Evolutionary conservation across 2,888 invertebrate genomes (phyloP).

Genomic region (Hetaerina titia): DNA sequence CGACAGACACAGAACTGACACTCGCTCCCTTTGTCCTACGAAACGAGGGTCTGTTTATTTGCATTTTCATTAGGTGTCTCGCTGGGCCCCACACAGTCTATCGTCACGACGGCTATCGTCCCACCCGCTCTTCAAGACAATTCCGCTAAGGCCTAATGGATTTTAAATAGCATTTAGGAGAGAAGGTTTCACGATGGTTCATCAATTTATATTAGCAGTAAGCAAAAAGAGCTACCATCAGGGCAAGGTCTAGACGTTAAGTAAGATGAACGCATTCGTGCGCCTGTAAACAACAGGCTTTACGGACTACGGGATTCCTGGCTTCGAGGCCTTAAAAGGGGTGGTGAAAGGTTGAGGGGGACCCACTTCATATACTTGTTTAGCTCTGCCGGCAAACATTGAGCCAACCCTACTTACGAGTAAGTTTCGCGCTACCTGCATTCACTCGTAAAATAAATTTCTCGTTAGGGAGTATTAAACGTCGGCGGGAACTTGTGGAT

Average conservation of each 20-base stretch:
- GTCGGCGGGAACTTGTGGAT: neutral
- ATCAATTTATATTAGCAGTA: conserved; percentile 32
- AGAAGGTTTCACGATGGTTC: neutral
- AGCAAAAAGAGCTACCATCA: conserved; percentile 10
- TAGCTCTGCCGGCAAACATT: conserved; percentile 18
- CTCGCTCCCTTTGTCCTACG: neutral
- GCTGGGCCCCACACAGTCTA: neutral
- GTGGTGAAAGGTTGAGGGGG: neutral
- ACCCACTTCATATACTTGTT: conserved; percentile 27
- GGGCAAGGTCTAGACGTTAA: neutral
- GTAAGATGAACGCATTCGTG: conserved; percentile 26
- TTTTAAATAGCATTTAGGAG: conserved; percentile 7
- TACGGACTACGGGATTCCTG: neutral
- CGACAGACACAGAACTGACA: neutral
- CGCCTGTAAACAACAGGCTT: conserved; percentile 21
- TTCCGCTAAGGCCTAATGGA: neutral
- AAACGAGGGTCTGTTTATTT: neutral
- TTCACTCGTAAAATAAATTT: conserved; percentile 25
- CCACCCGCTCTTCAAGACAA: neutral
- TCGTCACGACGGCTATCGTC: neutral
- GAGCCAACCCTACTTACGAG: neutral
- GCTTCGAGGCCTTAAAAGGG: neutral
- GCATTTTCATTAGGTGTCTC: conserved; percentile 1
- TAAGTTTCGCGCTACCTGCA: neutral
- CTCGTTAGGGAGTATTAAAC: neutral